Percentiles rank a stretch among this genome's conserved stretches.
phyloP scores from a whole-genome alignment of 64 coral and sea anemone genomes.

The Stichodactyla mertensii region DNA sequence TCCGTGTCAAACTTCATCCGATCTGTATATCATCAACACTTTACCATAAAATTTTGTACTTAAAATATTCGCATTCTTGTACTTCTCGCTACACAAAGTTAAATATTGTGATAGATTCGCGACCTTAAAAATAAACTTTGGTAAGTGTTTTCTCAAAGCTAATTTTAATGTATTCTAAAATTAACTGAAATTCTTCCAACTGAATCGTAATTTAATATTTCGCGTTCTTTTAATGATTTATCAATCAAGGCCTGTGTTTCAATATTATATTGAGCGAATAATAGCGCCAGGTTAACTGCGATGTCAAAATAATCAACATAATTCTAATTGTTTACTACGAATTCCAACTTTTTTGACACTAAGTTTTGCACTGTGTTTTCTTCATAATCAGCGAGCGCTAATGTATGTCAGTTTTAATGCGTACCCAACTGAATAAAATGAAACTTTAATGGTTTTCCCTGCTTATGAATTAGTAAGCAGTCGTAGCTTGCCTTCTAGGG shows the following conservation, averaged over 20 bases:
- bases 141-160: not conserved
- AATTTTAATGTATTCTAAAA: not conserved
- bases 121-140: not conserved
- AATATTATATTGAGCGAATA: conserved; percentile 2
- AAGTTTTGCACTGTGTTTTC: not conserved
- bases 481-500: not conserved
- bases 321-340: not conserved
- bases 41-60: not conserved
- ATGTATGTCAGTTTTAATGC: not conserved
- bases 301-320: not conserved
- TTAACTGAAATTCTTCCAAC: too few species aligned
- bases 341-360: not conserved
- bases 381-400: not conserved
- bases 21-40: not conserved
- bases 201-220: conserved; percentile 5
- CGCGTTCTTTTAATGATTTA: not conserved
- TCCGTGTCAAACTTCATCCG: not conserved
- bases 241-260: not conserved
- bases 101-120: not conserved
- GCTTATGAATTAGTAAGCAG: not conserved
- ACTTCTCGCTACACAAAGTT: not conserved
- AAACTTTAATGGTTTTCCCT: not conserved
- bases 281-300: not conserved
- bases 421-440: not conserved
- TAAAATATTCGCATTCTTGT: not conserved